Base-by-base conservation (phyloP, 2,888 invertebrate genomes). In the Horisme vitalbata region DNA sequence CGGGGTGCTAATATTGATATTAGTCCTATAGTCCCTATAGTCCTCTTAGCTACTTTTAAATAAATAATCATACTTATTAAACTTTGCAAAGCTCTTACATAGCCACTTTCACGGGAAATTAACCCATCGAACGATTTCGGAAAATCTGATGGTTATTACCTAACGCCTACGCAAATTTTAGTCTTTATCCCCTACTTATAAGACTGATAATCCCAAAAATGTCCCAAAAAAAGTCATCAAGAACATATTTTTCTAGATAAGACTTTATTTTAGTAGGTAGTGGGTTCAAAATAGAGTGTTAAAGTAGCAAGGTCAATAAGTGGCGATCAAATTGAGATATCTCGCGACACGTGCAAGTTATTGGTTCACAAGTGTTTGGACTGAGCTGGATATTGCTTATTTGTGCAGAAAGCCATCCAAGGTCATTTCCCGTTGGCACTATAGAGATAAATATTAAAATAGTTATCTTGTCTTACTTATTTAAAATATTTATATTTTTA, bases 321-420 rank as follows among this genome's bases (percentile, higher is more conserved):
- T 71, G 65, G 66, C 67, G 70, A 83, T 85, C 79, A 79, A 81
- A 87, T 86, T 86, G 86, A 84, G 83, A 84, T 83, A 86, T 76
- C 74, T 70, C 59, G 70, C 66, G 79, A 79, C 87, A 87, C 86
- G 87, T 86, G 87, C 81, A 67, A 65, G 76, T 84, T 85, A 87
- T 87, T 86, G 84, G 79, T 73, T 76, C 79, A 71, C 79, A 79
- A 86, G 87, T 86, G 83, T 85, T 84, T 86, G 84, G 75, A 76
- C 81, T 80, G 79, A 83, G 77, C 78, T 75, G 67, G 75, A 79
- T 83, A 85, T 86, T 84, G 84, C 83, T 83, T 80, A 82, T 81
- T 82, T 76, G 78, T 68, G 71, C 72, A 66, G 77, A 79, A 84
- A 81, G 79, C 77, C 68, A 38, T 52, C 31, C 35, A 32, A 20